Evolutionary conservation across 2,113 vertebrate species (phyloP), one percentile per base, ranked within the genome.

Genomic region (Heterochromis multidens): DNA sequence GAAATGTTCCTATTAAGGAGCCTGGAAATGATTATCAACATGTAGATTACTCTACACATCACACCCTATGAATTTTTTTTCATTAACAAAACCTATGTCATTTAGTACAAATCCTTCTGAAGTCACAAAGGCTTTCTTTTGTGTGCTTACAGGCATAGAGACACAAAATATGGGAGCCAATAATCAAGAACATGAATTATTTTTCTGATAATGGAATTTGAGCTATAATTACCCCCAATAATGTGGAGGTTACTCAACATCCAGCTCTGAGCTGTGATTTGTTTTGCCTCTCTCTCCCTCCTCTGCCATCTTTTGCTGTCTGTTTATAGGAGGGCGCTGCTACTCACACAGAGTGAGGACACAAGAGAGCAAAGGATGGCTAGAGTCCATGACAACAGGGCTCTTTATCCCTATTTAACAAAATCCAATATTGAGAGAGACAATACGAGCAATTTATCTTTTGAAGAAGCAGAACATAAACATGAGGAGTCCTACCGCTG

Each of bases 301-400:
- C 70, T 52, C 46, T 74, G 17, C 46, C 46, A 33, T 52, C 16
- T 74, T 74, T 31, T 54, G 46, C 27, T 74, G 70, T 17, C 1
- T 49, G 10, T 46, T 46, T 70, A 70, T 6, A 46, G 23, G 13
- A 14, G 4, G 70, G 27, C 6, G 0, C 10, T 1, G 17, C 27
- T 1, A 25, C 46, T 74, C 6, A 0, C 43, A 74, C 0, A 43
- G 25, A 72, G 19, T 8, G 27, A 74, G 0, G 46, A 31, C 46
- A 54, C 29, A 52, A 52, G 27, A 3, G 70, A 74, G 17, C 21
- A 19, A 74, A 52, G 10, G 29, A 74, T 5, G 11, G 70, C 46
- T 74, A 10, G 67, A 52, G 43, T 13, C 25, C 49, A 13, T 0
- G 3, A 52, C 16, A 13, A 29, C 31, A 4, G 0, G 27, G 46